Percentiles rank a stretch among this genome's conserved stretches.
These are phyloP conservation scores for Rotaria magnacalcarata DNA, from an alignment of 2,888 invertebrate genomes.

Conservation along the genomic window DNA sequence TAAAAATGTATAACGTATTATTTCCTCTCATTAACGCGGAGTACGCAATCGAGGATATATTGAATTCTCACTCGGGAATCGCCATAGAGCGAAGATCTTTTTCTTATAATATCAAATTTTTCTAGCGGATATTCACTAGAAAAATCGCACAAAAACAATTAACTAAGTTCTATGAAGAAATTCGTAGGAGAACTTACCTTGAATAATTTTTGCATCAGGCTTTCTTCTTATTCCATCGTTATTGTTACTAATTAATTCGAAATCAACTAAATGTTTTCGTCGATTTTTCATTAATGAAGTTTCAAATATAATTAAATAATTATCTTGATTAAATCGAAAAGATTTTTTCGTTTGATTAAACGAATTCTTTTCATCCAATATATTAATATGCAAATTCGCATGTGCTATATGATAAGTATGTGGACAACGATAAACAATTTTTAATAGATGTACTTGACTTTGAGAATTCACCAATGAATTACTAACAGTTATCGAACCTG, in stretches of 20 bases:
- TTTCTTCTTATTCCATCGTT: background rate
- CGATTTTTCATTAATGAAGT: background rate
- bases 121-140: too few species aligned
- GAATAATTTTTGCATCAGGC: background rate
- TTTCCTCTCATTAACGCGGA: too few species aligned
- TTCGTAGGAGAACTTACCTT: background rate
- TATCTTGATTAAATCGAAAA: background rate
- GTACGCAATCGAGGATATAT: too few species aligned
- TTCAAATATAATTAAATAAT: background rate
- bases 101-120: too few species aligned
- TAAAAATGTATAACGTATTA: too few species aligned
- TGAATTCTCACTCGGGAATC: too few species aligned
- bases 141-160: too few species aligned
- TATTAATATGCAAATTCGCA: background rate
- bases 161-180: too few species aligned
- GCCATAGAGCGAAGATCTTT: too few species aligned
- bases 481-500: background rate
- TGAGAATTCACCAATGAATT: background rate
- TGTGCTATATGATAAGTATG: background rate
- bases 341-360: background rate
- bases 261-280: background rate
- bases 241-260: constrained; percentile 3
- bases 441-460: background rate
- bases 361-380: background rate
- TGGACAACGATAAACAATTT: background rate